Percentiles rank a stretch among this genome's conserved stretches.
phyloP scores from a whole-genome alignment of 2,113 vertebrate species.

The Takifugu flavidus region DNA sequence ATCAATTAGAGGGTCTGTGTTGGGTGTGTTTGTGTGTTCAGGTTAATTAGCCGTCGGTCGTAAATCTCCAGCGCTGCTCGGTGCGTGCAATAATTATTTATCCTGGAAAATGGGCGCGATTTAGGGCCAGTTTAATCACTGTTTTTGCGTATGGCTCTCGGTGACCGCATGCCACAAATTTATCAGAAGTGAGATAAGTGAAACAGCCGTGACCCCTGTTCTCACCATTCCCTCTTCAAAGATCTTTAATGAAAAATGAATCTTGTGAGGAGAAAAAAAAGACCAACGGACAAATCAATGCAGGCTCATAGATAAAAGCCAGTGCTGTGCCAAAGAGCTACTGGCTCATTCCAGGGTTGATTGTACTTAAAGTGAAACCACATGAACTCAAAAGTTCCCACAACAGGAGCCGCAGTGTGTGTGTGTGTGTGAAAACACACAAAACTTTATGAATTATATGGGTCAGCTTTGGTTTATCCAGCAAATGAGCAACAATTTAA shows the following conservation, averaged over 20 bases:
- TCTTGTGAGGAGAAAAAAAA: conserved; percentile 31
- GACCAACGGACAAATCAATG: conserved; percentile 56
- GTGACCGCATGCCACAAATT: conserved; percentile 9
- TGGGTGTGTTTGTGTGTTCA: conserved; percentile 28
- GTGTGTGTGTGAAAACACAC: not conserved
- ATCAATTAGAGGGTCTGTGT: conserved; percentile 61
- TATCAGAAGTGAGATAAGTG: conserved; percentile 32
- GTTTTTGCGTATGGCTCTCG: not conserved
- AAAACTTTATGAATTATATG: too few species aligned
- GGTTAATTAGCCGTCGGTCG: conserved; percentile 23
- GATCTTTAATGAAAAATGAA: conserved; percentile 66
- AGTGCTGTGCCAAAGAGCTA: conserved; percentile 48
- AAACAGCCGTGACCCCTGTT: conserved; percentile 34
- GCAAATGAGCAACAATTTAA: not conserved
- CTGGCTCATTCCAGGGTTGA: conserved; percentile 70
- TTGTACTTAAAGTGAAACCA: conserved; percentile 74
- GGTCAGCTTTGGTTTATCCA: not conserved
- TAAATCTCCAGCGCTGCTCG: conserved; percentile 2
- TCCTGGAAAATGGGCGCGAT: conserved; percentile 2
- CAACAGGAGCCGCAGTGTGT: conserved; percentile 17
- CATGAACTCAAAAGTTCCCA: conserved; percentile 57
- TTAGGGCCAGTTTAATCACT: conserved; percentile 13
- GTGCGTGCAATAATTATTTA: conserved; percentile 7
- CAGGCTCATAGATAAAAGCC: conserved; percentile 56
- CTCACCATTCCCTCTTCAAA: conserved; percentile 32